These are phyloP conservation scores for Notechis scutatus DNA, from an alignment of 2,113 vertebrate genomes.

Conservation along the genomic window DNA sequence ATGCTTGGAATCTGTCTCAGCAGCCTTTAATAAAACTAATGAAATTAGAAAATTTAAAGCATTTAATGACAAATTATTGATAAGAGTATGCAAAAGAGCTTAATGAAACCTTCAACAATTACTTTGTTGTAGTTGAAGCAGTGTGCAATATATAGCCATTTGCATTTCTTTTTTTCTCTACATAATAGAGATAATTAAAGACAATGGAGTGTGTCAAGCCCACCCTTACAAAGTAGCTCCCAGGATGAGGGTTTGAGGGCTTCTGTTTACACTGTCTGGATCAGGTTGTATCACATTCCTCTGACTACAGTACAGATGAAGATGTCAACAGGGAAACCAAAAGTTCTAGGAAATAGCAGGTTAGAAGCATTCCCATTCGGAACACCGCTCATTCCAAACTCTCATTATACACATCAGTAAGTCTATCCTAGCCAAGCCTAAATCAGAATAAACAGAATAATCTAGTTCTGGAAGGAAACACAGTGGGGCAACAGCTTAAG, in stretches of 20 bases:
- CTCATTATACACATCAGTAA: background rate
- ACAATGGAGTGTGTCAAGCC: slow-evolving; percentile 19
- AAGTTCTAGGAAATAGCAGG: background rate
- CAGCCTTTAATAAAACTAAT: slow-evolving; percentile 31
- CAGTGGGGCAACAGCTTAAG: background rate
- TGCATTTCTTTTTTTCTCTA: background rate
- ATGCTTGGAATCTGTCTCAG: slow-evolving; percentile 3
- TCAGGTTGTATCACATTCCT: background rate
- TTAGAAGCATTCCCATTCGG: background rate
- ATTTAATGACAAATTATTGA: slow-evolving; percentile 23
- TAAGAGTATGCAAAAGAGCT: slow-evolving; percentile 31
- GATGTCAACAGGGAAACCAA: background rate
- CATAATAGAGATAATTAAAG: background rate
- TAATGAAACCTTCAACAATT: slow-evolving; percentile 31
- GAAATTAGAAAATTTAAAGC: slow-evolving; percentile 25
- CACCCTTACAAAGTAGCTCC: background rate
- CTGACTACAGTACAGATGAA: background rate
- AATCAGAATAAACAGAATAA: background rate
- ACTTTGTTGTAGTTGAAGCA: slow-evolving; percentile 2
- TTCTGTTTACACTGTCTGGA: background rate
- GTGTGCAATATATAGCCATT: slow-evolving; percentile 8
- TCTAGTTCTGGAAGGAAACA: background rate
- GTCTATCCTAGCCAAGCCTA: background rate
- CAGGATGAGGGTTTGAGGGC: background rate
- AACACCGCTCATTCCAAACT: background rate